Evolutionary conservation across 2,797 vertebrate species (phyloP), one percentile per base, ranked within the genome.

Genomic region (Aphelocoma californica): DNA sequence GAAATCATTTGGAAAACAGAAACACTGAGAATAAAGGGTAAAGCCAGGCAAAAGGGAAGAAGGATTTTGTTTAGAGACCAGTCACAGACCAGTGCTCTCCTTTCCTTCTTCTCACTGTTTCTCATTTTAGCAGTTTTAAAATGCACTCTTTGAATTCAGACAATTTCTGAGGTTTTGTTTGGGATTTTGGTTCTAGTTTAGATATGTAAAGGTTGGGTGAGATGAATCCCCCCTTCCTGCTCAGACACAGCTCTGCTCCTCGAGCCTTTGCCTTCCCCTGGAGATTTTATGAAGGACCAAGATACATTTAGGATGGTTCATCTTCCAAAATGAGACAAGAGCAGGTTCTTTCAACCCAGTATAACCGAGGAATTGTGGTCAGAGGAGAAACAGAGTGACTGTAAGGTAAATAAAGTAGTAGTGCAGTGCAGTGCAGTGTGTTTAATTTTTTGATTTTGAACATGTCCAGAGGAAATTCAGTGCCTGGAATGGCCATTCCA

Each of bases 341-440:
- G 3, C 12, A 48, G 7, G 1, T 47, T 9, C 20, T 78, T 90
- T 60, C 6, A 40, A 38, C 14, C 9, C 16, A 21, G 2, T 9
- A 4, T 3, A 56, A 42, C 21, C 6, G 19, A 51, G 36, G 24
- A 29, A 36, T 6, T 61, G 24, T 6, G 21, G 25, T 7, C 26
- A 54, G 34, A 29, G 21, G 3, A 13, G 45, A 61, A 67, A 2
- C 13, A 82, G 5, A n/a, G 12, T 7, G 18, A 31, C 4, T 25
- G 5, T 5, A 57, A 42, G 17, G 5, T 23, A 24, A 10, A 42
- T 38, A 34, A 51, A 9, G 1, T 1, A 15, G 3, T 1, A 7
- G 23, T 19, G 19, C 4, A 36, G 19, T 19, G 19, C 4, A 36
- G 19, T 17, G 6, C 10, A 23, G 18, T 7, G 4, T 51, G 23